Conservation (phyloP, 2,113 vertebrate species). For the mouse (Mus musculus) region DNA sequence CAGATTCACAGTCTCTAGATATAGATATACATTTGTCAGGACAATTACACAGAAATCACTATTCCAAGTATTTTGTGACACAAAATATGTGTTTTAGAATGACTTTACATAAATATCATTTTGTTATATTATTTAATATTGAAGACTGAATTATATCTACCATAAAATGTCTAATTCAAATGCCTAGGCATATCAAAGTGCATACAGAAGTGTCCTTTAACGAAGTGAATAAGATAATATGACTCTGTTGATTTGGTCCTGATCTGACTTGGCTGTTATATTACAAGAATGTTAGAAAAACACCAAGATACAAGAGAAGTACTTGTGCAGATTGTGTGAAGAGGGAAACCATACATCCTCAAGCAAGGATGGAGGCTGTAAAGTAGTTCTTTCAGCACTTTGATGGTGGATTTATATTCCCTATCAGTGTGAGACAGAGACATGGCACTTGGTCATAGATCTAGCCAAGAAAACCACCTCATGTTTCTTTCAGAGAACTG, state of each 20-base stretch:
- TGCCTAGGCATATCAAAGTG: neutral
- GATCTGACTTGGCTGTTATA: neutral
- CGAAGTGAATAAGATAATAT: neutral
- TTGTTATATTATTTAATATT: neutral
- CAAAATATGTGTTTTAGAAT: neutral
- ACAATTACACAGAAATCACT: neutral
- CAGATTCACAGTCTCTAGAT: neutral
- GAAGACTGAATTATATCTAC: neutral
- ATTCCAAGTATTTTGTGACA: neutral
- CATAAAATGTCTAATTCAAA: neutral
- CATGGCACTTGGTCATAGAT: neutral
- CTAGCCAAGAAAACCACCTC: neutral
- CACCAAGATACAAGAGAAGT: neutral
- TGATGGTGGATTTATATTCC: neutral
- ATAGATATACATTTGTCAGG: neutral
- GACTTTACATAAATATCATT: neutral
- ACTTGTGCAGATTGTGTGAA: neutral
- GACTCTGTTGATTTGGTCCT: neutral
- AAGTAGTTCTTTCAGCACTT: fast-evolving
- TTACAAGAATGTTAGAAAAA: neutral
- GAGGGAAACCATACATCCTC: too few relatives aligned
- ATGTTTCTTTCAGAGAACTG: neutral
- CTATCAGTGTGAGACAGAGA: too few relatives aligned
- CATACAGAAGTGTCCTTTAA: neutral
- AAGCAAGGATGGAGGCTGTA: neutral